Conservation (phyloP, 1,140 invertebrate genomes). For the Drosophila jambulina region DNA sequence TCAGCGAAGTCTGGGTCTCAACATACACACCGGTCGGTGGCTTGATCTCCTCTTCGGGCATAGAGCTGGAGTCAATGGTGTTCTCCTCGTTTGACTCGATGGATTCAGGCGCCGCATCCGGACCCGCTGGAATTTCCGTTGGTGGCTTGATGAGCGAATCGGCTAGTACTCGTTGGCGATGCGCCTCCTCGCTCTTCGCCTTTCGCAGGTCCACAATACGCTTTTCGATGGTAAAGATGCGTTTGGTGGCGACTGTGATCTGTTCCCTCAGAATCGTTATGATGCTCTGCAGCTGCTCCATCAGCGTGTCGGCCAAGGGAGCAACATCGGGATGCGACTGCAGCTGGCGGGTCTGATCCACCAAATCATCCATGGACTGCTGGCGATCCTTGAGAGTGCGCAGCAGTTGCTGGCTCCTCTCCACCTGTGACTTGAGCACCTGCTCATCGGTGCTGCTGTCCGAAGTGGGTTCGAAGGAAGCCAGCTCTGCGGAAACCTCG, state of each 20-base stretch:
- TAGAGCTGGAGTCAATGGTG: slow-evolving; percentile 74
- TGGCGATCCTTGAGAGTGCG: slow-evolving; percentile 78
- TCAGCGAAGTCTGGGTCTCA: slow-evolving; percentile 86
- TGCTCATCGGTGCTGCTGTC: slow-evolving; percentile 73
- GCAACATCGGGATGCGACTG: slow-evolving; percentile 80
- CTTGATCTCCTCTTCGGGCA: slow-evolving; percentile 81
- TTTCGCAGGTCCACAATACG: slow-evolving; percentile 78
- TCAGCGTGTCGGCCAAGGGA: slow-evolving; percentile 69
- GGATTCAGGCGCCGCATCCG: slow-evolving; percentile 47
- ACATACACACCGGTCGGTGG: slow-evolving; percentile 65
- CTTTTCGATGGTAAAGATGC: slow-evolving; percentile 81
- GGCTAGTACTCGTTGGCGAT: slow-evolving; percentile 60
- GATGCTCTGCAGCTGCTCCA: slow-evolving; percentile 78
- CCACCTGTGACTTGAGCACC: slow-evolving; percentile 71
- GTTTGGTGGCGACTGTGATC: slow-evolving; percentile 76
- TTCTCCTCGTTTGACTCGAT: slow-evolving; percentile 71
- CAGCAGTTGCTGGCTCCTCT: slow-evolving; percentile 72
- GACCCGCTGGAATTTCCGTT: slow-evolving; percentile 16
- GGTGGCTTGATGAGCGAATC: slow-evolving; percentile 71
- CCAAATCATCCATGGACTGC: slow-evolving; percentile 77
- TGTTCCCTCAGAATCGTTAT: slow-evolving; percentile 76
- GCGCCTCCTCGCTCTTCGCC: slow-evolving; percentile 66
- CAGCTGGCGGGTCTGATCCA: slow-evolving; percentile 74
- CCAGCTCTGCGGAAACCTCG: slow-evolving; percentile 75
- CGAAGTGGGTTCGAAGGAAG: slow-evolving; percentile 68